Evolutionary conservation across 2,113 vertebrate genomes (phyloP).

Genomic region (Leptosomus discolor): DNA sequence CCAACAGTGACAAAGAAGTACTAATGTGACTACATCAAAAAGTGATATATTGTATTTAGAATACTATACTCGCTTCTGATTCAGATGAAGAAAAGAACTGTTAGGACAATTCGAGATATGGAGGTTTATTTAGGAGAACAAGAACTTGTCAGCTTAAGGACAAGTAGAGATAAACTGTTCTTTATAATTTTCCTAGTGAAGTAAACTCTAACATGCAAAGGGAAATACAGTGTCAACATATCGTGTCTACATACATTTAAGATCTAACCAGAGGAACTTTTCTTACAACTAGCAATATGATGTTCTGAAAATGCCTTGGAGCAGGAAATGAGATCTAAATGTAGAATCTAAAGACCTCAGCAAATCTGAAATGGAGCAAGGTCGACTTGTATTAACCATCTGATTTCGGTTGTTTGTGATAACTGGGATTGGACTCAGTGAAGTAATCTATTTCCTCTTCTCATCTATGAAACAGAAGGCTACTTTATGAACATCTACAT

Average conservation of each 20-base stretch:
- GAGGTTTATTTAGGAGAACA: neutral
- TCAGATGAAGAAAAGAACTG: neutral
- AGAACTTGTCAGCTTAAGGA: neutral
- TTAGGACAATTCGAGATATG: neutral
- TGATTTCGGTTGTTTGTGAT: neutral
- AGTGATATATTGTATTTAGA: neutral
- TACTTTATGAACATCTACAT: neutral
- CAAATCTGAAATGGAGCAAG: neutral
- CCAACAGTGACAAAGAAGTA: neutral
- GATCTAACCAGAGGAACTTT: neutral
- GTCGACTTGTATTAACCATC: neutral
- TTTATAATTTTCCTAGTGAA: neutral
- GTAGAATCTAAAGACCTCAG: neutral
- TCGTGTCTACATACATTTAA: neutral
- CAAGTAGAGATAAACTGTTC: neutral
- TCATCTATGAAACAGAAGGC: neutral
- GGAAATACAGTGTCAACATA: neutral
- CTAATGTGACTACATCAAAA: neutral
- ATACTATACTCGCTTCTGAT: neutral
- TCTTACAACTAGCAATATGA: neutral
- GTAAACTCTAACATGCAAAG: neutral
- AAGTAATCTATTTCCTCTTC: neutral
- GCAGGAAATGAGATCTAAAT: neutral
- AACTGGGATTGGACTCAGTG: neutral
- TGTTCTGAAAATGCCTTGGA: neutral